phyloP scores from a whole-genome alignment of 2,888 invertebrate genomes.

The Leptinotarsa juncta region DNA sequence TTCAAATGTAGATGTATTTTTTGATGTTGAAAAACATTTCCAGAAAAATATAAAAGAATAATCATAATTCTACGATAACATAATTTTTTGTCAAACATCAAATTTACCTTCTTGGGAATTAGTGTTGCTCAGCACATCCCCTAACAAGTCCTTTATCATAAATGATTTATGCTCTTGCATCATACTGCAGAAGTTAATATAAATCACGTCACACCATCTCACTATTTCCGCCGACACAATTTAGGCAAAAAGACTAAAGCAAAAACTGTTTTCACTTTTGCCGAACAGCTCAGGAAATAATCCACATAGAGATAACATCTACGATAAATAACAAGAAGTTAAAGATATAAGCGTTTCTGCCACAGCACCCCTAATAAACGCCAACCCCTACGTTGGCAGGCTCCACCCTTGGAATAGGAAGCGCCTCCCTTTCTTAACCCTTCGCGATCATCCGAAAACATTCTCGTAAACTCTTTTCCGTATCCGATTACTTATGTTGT shows the following conservation, averaged over 20 bases:
- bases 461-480: conserved; percentile 13
- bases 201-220: conserved; percentile 2
- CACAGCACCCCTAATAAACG: conserved; percentile 53
- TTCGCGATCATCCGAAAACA: conserved; percentile 5
- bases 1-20: no score
- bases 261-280: neutral
- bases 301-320: conserved; percentile 33
- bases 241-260: conserved; percentile 11
- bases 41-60: no score
- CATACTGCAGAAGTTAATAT: conserved; percentile 2
- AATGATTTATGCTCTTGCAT: conserved; percentile 82
- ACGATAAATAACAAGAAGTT: conserved; percentile 54
- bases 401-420: conserved; percentile 48
- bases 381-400: conserved; percentile 49
- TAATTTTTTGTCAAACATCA: no score
- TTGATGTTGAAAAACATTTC: no score
- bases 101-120: conserved; percentile 44
- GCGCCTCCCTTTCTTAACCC: conserved; percentile 39
- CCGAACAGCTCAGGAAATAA: conserved; percentile 18
- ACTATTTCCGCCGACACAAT: conserved; percentile 4
- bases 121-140: conserved; percentile 72
- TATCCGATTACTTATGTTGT: conserved; percentile 25
- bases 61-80: no score
- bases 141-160: conserved; percentile 84
- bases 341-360: conserved; percentile 53